Evolutionary conservation across 2,888 invertebrate species (phyloP).

Genomic region (Caenorhabditis sulstoni): DNA sequence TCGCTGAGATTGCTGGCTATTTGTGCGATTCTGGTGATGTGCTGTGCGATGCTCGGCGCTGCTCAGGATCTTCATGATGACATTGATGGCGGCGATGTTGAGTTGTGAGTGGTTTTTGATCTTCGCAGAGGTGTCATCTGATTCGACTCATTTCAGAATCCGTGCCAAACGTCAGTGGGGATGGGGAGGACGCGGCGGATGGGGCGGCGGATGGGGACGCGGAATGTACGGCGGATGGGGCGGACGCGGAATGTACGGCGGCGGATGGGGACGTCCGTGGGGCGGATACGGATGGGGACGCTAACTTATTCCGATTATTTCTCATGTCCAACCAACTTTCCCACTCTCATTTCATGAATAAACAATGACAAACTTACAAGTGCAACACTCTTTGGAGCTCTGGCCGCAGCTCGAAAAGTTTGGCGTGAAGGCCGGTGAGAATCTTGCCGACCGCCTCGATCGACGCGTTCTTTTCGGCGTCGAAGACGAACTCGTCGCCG

Average conservation of each 20-base stretch:
- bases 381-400: conserved; percentile 35
- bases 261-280: conserved; percentile 33
- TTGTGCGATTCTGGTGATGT: conserved; percentile 24
- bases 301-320: background rate
- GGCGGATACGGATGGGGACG: conserved; percentile 8
- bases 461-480: background rate
- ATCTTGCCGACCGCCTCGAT: conserved; percentile 44
- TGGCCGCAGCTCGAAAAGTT: conserved; percentile 29
- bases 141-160: conserved; percentile 12
- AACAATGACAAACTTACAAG: conserved; percentile 35
- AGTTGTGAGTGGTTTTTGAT: background rate
- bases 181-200: conserved; percentile 26
- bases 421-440: conserved; percentile 46
- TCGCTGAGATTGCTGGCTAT: conserved; percentile 24
- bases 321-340: no score
- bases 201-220: background rate
- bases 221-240: conserved; percentile 7
- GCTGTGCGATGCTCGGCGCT: conserved; percentile 21
- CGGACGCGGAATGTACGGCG: conserved; percentile 1
- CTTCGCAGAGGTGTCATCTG: no score
- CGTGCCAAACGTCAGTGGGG: conserved; percentile 54
- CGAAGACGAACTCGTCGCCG: conserved; percentile 38
- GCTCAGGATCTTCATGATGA: conserved; percentile 28
- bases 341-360: no score
- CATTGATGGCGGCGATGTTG: background rate